Base-by-base conservation (phyloP, 2,888 invertebrate species). In the Brachypterus glaber region DNA sequence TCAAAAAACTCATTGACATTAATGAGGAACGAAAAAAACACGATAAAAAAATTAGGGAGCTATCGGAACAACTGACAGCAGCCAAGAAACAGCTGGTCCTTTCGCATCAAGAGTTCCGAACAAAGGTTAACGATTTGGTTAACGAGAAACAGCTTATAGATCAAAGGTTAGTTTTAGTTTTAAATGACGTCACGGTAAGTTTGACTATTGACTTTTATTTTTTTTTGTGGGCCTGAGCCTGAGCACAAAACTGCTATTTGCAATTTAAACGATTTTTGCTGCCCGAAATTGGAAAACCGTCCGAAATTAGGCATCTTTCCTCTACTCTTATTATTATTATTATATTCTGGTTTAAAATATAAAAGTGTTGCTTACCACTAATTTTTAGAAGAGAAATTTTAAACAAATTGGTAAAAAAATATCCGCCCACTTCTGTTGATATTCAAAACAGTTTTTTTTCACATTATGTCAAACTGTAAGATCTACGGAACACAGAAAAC, bases 1-100 rank as follows among this genome's bases (percentile, higher is more conserved):
- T 64, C 40, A 52, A 54, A 48, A 59, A 57, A 53, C 57, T 66
- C 37, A 59, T 60, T 35, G 53, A 57, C 30, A 55, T 59, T 4
- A 58, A 54, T 39, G 51, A 49, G 36, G 60, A 60, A 43, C 51
- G 62, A 39, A 60, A 58, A 40, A 53, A 55, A 30, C 58, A 57
- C 33, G 62, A 63, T 39, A 47, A 52, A 32, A 54, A 57, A 36
- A 57, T 63, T 16, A 62, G 62, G 44, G 41, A 39, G 29, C 50
- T 65, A 18, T 42, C 61, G 34, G 50, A 53, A 13, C 54, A 60
- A 44, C 44, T 67, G 34, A 47, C 55, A 7, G 54, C 54, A 17
- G 59, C 59, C 13, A 54, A 60, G 45, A 49, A 39, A n/a, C 54
- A 55, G 44, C 49, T 59, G 17, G 47, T 50, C 3, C 44, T 48